Evolutionary conservation across 64 coral and sea anemone species (phyloP), one percentile per base, ranked within the genome.

Genomic region (Actinia tenebrosa): DNA sequence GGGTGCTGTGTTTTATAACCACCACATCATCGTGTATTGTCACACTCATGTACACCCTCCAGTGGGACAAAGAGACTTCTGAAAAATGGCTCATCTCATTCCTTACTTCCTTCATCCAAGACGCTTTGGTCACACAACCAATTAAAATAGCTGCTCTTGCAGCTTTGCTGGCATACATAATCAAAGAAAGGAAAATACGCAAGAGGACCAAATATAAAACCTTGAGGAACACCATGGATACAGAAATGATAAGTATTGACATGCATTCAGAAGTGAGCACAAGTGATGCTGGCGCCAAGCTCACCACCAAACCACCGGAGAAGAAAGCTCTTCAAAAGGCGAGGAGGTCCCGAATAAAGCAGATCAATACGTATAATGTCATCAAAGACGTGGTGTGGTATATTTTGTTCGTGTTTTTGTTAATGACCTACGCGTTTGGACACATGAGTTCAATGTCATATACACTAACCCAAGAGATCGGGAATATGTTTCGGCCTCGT

Each of bases 31-130:
- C 95, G 0, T 89, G 84, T 7, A 89, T 84, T 0, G 93, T 98
- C 20, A 98, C 95, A 15, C 27, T 98, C 8, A 85, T 94, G 62
- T 98, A 98, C 52, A 89, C 84, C 7, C 59, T 98, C 22, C 72
- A 88, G 44, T 98, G 91, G 89, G 87, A 87, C 10, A 91, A 88
- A 66, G 92, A 98, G 37, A 94, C 64, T 27, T 98, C 95, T 52
- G 84, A 98, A 50, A 88, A 91, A 77, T 98, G 95, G 95, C 89
- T 93, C 3, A 53, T 89, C 45, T 98, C 95, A 1, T 91, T 94
- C 10, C 53, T 98, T 23, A 79, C 89, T 6, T 98, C 95, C 8
- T 94, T 98, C 77, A 42, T 98, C 15, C 89, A 94, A 84, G 95
- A 98, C 45, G 91, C 92, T 14, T 59, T 84, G 4, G 44, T 98